A percentile compares a stretch with the other conserved stretches of the same genome.
phyloP scores from a whole-genome alignment of 2,797 vertebrate genomes.

The Staurois parvus region DNA sequence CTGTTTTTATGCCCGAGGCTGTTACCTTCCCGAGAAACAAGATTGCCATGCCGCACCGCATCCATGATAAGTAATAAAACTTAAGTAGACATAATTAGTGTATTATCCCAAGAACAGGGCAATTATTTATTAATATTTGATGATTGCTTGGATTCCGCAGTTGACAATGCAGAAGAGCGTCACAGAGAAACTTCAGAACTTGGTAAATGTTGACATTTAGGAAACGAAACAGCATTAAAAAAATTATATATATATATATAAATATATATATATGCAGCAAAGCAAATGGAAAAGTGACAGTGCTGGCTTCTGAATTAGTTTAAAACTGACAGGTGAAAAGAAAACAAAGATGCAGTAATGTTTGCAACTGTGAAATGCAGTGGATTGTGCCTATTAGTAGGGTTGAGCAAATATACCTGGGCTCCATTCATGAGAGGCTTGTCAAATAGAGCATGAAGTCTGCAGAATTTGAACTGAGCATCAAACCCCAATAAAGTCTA shows the following conservation, averaged over 20 bases:
- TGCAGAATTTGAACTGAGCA: no score
- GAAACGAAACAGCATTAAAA: not conserved
- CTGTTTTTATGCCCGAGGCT: slow-evolving; percentile 50
- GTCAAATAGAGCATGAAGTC: no score
- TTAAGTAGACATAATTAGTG: slow-evolving; percentile 69
- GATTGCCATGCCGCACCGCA: not conserved
- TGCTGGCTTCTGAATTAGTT: slow-evolving; percentile 7
- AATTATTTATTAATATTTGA: slow-evolving; percentile 59
- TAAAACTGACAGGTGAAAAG: slow-evolving; percentile 29
- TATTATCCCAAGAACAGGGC: slow-evolving; percentile 65
- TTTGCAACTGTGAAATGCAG: slow-evolving; percentile 36
- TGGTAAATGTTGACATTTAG: slow-evolving; percentile 53
- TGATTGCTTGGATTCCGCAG: slow-evolving; percentile 34
- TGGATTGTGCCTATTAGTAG: slow-evolving; percentile 5
- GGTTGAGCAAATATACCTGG: no score
- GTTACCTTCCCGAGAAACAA: slow-evolving; percentile 24
- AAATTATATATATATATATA: no score
- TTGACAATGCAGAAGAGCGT: slow-evolving; percentile 6
- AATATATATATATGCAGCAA: slow-evolving; percentile 8
- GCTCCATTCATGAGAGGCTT: no score
- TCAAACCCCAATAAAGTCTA: no score
- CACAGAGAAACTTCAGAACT: slow-evolving; percentile 24
- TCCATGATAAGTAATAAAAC: slow-evolving; percentile 63
- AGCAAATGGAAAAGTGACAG: slow-evolving; percentile 34
- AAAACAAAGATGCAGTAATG: slow-evolving; percentile 21